Base-by-base conservation (phyloP, 2,797 vertebrate genomes). In the Morelia viridis region DNA sequence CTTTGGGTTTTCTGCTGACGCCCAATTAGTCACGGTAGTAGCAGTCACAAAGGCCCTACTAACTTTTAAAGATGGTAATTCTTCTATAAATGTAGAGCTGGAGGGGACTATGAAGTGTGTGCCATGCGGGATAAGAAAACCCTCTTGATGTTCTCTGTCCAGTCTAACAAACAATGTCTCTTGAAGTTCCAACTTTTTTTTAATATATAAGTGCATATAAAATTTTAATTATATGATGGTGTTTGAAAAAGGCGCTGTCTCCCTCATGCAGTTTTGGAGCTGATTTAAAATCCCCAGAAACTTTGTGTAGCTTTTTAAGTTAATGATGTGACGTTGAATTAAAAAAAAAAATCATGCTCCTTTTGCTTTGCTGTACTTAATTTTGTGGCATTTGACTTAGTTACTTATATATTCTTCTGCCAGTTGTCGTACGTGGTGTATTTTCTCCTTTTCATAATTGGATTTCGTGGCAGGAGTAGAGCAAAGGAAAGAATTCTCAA, bases 311-410 rank as follows among this genome's bases (percentile, higher is more conserved):
- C 96, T 95, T 96, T 96, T 96, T 94, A 92, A 93, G 91, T 94
- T 94, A n/a, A 95, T 94, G 93, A 96, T 94, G 93, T 95, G 95
- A 94, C 95, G 94, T 96, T 96, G 58, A 35, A 76, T 68, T 68
- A 88, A 65, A 53, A 64, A 85, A 76, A 50, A 31, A 85, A 65
- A 60, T 53, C 94, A 89, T 31, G 68, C 94, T 89, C 57, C 87
- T 94, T 93, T 92, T 85, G 91, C 83, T 5, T 93, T 89, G 90
- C 92, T 95, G 94, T 96, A 94, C 95, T 96, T 96, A 93, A 95
- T 96, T 97, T 96, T 50, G 93, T 94, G 96, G 96, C 95, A 95
- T 94, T 28, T 95, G 95, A 94, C 95, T 96, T 96, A 94, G 95
- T 53, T 94, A 92, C 95, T 94, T 95, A 96, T 87, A 80, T 95